Base-by-base conservation (phyloP, 2,888 invertebrate genomes). In the Chymomyza procnemis region DNA sequence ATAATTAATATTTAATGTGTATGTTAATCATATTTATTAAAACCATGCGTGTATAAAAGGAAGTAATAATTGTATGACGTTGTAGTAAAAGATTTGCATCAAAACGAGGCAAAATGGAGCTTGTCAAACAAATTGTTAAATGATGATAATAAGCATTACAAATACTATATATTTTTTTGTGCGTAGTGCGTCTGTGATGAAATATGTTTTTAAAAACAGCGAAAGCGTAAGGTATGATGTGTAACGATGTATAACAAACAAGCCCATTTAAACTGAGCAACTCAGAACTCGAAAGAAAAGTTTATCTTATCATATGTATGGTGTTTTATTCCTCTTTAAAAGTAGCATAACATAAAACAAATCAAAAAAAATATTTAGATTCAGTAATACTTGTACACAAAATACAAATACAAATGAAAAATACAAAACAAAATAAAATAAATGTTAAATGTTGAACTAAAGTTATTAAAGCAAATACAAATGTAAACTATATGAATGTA, bases 171-270 rank as follows among this genome's bases (percentile, higher is more conserved):
- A 63, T 75, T 74, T 75, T 67, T 76, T 84, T 86, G 79, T 85
- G 87, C 80, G 69, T 76, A 73, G 83, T 76, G 85, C 85, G 85
- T 78, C 83, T 84, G 83, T 84, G 83, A 84, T 84, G 87, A 82
- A 69, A 67, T 78, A 70, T 80, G 70, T 76, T 74, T 26, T 76
- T 12, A 41, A 82, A 67, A 79, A 58, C 61, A 67, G 75, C 55
- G 58, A 70, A 21, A 48, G 57, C 34, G 55, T 2, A 8, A 55
- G 18, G 59, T 41, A 41, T 12, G 34, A 41, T 12, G 19, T 19
- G 8, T 21, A 60, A 57, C 21, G 56, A 46, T 48, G n/a, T n/a
- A 58, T 54, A 66, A 26, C 21, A 62, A 69, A 30, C 46, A 67
- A 85, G 75, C 78, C 80, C 79, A 58, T 64, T 69, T 21, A 62